These are phyloP conservation scores for Metopolophium dirhodum DNA, from an alignment of 1,140 invertebrate genomes.

Conservation along the genomic window DNA sequence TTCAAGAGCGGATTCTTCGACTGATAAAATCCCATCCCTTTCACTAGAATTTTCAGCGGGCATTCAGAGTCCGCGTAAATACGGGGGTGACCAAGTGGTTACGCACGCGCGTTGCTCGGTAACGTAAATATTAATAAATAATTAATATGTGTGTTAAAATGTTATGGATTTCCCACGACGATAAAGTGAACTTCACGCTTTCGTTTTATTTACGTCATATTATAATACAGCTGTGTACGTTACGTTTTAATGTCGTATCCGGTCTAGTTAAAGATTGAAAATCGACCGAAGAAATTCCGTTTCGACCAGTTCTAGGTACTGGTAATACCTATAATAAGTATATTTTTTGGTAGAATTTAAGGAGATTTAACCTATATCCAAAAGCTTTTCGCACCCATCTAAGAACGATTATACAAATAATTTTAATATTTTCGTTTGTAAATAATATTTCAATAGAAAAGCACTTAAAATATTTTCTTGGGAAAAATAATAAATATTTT, in stretches of 20 bases:
- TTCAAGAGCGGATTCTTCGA: neutral
- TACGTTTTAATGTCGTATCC: neutral
- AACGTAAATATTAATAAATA: neutral
- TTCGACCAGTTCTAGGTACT: neutral
- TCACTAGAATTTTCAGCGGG: neutral
- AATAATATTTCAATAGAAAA: neutral
- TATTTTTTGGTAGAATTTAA: neutral
- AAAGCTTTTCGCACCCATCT: too few relatives aligned
- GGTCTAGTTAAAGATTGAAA: neutral
- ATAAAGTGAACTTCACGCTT: neutral
- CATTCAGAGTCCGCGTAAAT: neutral
- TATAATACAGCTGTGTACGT: too few relatives aligned
- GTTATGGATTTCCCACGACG: neutral
- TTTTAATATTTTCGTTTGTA: neutral
- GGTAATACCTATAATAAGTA: neutral
- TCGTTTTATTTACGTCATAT: neutral
- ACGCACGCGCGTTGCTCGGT: neutral
- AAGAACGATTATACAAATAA: neutral
- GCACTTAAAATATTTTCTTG: neutral
- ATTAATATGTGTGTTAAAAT: neutral
- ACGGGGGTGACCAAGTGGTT: neutral
- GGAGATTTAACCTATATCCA: neutral
- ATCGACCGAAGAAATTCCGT: neutral
- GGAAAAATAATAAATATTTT: neutral
- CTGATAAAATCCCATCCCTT: neutral